Base-by-base conservation (phyloP, 2,113 vertebrate genomes). In the Xiphophorus hellerii region DNA sequence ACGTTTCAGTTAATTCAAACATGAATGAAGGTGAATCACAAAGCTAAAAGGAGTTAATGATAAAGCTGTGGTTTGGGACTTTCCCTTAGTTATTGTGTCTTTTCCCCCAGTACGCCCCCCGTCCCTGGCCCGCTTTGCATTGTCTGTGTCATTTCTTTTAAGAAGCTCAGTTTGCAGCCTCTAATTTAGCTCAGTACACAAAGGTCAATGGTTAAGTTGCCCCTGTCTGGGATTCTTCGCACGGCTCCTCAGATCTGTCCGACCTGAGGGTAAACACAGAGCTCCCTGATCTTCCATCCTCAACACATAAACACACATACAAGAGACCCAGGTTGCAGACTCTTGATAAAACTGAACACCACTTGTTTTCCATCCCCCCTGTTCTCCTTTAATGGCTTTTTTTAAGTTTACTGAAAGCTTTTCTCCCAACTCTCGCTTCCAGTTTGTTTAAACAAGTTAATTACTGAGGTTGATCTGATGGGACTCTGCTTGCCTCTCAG, bases 381-480 rank as follows among this genome's bases (percentile, higher is more conserved):
- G 65, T 69, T 87, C 80, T 80, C 85, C 88, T 88, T 87, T 92
- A 95, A 95, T 87, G 88, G 91, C 92, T 95, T 94, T 58, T 93
- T 93, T 90, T 90, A 95, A 90, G 78, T 81, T 80, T 69, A 28
- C 85, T 95, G 91, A 93, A 95, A 96, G 95, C 90, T 93, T 94
- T 94, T 84, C 77, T 84, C 78, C 78, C 74, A 86, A 71, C 61
- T 73, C 81, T 60, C 75, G 72, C 73, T 39, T 87, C 78, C 73
- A 87, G 88, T 94, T 96, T 95, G 90, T 95, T 95, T 95, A 95
- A 95, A 93, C 83, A 92, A 88, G 84, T 85, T 87, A 92, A 94
- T 91, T 87, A 93, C 93, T 76, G 87, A 64, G 80, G 86, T 80
- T 88, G 86, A 89, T 92, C 86, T 88, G 88, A 90, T 81, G 87